A percentile compares a stretch with the other conserved stretches of the same genome.
These are phyloP conservation scores for Cephus runcator DNA, from an alignment of 2,888 invertebrate genomes.

Conservation along the genomic window DNA sequence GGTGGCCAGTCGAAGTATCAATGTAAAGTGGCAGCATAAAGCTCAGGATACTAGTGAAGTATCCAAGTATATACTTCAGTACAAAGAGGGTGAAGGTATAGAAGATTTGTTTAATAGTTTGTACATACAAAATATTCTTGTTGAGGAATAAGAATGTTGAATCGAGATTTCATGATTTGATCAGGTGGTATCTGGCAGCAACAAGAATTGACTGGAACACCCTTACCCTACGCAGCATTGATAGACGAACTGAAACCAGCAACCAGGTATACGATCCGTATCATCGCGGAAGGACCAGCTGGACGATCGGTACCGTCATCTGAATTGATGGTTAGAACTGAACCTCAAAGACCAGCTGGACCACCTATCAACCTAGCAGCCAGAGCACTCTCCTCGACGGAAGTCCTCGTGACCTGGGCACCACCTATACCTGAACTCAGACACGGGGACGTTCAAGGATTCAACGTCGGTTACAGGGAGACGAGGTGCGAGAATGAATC, in stretches of 20 bases:
- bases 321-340: conserved; percentile 73
- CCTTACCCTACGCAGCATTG: conserved; percentile 71
- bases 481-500: conserved; percentile 57
- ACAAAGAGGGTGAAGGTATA: conserved; percentile 72
- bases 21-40: conserved; percentile 81
- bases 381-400: conserved; percentile 78
- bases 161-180: background rate
- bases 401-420: conserved; percentile 79
- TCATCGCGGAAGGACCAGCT: conserved; percentile 80
- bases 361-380: conserved; percentile 76
- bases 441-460: conserved; percentile 81
- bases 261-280: conserved; percentile 76
- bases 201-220: conserved; percentile 74
- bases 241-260: conserved; percentile 78
- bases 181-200: conserved; percentile 73
- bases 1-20: conserved; percentile 78
- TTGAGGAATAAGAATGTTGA: background rate
- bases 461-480: conserved; percentile 76
- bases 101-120: background rate
- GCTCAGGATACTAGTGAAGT: conserved; percentile 77
- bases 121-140: background rate
- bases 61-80: conserved; percentile 77
- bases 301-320: conserved; percentile 76
- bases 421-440: conserved; percentile 76
- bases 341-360: conserved; percentile 78